phyloP scores from a whole-genome alignment of 2,113 vertebrate species.

The Pyrgilauda ruficollis region DNA sequence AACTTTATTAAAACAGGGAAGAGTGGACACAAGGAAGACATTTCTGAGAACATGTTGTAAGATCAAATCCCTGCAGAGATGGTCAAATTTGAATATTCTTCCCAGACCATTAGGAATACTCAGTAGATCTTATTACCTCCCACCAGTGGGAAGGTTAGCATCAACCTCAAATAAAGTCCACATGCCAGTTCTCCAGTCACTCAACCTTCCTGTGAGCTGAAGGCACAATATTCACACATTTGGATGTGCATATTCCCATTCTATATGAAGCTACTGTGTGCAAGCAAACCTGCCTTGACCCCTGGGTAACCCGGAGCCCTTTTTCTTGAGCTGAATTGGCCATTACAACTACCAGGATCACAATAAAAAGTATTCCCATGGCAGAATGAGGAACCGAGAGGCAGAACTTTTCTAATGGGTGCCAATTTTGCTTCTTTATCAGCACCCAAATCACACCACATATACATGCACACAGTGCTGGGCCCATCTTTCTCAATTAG shows the following conservation, averaged over 20 bases:
- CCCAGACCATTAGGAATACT: neutral
- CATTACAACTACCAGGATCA: conserved; percentile 20
- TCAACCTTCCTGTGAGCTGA: neutral
- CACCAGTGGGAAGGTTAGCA: neutral
- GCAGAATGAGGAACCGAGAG: conserved; percentile 36
- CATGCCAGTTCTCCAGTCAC: neutral
- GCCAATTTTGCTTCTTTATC: neutral
- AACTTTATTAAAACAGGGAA: neutral
- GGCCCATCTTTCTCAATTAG: neutral
- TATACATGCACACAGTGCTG: rapidly evolving
- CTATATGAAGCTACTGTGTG: neutral
- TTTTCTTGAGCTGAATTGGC: neutral
- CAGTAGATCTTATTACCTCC: neutral
- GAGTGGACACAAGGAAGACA: neutral
- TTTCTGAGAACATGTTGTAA: neutral
- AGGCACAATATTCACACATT: neutral
- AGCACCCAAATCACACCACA: neutral
- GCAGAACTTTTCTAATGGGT: conserved; percentile 24
- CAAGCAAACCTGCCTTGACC: neutral
- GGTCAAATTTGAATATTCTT: neutral
- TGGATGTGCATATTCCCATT: neutral
- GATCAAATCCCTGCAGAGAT: neutral
- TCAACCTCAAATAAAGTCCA: neutral
- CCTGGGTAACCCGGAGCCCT: neutral
- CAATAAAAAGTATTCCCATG: conserved; percentile 11